These are phyloP conservation scores for Eugnorisma glareosa DNA, from an alignment of 2,888 invertebrate genomes.

Conservation along the genomic window DNA sequence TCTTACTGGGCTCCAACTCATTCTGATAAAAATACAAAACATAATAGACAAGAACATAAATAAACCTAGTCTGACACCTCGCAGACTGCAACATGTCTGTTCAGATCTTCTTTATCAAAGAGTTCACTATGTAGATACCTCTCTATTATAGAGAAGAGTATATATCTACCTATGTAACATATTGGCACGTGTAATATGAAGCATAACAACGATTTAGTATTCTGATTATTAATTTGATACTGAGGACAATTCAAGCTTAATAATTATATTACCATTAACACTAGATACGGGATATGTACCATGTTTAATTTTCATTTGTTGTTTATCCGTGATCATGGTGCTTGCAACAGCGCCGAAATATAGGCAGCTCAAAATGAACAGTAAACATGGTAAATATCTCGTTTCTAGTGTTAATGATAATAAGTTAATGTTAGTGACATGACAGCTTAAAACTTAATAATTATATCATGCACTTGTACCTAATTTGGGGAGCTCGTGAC, in stretches of 20 bases:
- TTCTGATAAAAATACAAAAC: neutral
- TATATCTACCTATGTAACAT: neutral
- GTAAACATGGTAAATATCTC: too few species aligned
- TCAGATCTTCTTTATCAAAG: slow-evolving; percentile 7
- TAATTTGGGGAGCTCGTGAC: too few species aligned
- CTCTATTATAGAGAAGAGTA: neutral
- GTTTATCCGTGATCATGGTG: too few species aligned
- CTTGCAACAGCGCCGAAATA: too few species aligned
- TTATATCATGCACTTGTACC: too few species aligned
- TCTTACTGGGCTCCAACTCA: neutral
- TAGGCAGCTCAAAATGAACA: too few species aligned
- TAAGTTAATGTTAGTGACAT: too few species aligned
- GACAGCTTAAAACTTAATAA: too few species aligned
- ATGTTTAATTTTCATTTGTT: too few species aligned
- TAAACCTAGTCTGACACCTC: neutral
- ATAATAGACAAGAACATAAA: neutral
- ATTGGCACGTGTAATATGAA: slow-evolving; percentile 32
- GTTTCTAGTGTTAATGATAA: too few species aligned
- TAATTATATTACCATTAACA: neutral
- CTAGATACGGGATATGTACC: too few species aligned
- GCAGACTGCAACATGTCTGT: neutral
- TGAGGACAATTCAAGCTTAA: neutral
- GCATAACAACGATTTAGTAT: slow-evolving; percentile 13
- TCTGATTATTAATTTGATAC: slow-evolving; percentile 6
- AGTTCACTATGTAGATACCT: neutral